Evolutionary conservation across 2,797 vertebrate species (phyloP), one percentile per base, ranked within the genome.

Genomic region (Varecia variegata): DNA sequence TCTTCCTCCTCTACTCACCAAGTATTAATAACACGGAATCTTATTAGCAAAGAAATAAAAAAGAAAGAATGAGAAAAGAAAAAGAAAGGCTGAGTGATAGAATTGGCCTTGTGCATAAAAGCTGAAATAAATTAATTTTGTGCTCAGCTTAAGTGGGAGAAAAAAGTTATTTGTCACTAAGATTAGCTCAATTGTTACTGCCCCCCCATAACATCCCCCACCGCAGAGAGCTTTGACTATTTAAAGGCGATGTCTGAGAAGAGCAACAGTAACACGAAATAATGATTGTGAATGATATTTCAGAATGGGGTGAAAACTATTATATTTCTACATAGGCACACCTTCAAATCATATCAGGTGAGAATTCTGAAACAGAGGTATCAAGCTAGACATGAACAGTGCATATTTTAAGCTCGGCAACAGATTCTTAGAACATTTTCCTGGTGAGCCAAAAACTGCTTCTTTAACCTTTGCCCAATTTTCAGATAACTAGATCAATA

Each of bases 51-150:
- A 85, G 43, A 85, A 80, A 87, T 85, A 1, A 67, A 43, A 88
- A 21, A 47, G 5, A 30, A 50, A 8, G 18, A 12, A 58, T 7
- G 27, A 60, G 58, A 62, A 62, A 81, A 50, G 40, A 1, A 74
- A 85, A 71, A 56, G 20, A 20, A 89, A 88, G 10, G 3, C 10
- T 52, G n/a, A 76, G 18, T n/a, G 71, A 88, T 47, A 67, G 58
- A 38, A 76, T 30, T 83, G 45, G 25, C 35, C 50, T 79, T 62
- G 2, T 92, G 38, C 45, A 70, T 93, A 70, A 76, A 81, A 65
- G 60, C 7, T 56, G 52, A 93, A 90, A 52, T 95, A 25, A 92
- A 83, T 90, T 92, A 95, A 86, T 76, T 89, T 67, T 94, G 30
- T 89, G 56, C 50, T 90, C 15, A 80, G 50, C 23, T 92, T 50